Percentiles rank a stretch among this genome's conserved stretches.
These are phyloP conservation scores for Tichodroma muraria DNA, from an alignment of 2,113 vertebrate genomes.

Conservation along the genomic window DNA sequence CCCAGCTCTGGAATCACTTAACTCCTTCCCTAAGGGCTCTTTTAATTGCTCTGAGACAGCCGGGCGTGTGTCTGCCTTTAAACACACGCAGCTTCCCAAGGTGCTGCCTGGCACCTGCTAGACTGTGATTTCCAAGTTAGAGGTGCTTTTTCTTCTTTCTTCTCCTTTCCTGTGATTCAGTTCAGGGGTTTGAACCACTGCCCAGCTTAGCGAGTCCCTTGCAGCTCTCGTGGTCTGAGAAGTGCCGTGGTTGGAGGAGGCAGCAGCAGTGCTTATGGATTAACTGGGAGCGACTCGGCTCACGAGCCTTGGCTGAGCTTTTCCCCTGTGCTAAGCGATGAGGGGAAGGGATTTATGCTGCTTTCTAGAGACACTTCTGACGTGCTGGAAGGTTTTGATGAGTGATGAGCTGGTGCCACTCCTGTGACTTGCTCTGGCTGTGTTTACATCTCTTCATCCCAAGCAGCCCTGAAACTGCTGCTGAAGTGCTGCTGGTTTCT, in stretches of 20 bases:
- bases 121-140: background rate
- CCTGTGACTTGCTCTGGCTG: fast-evolving
- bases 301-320: background rate
- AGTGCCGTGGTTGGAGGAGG: background rate
- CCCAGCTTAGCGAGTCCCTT: background rate
- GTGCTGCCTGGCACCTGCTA: background rate
- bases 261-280: background rate
- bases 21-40: background rate
- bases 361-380: background rate
- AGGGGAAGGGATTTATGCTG: background rate
- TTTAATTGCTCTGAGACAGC: background rate
- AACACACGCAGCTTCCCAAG: fast-evolving
- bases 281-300: background rate
- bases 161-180: background rate
- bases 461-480: background rate
- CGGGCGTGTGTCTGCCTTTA: background rate
- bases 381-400: background rate
- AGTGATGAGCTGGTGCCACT: background rate
- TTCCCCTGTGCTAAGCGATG: background rate
- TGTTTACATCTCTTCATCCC: background rate
- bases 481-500: background rate
- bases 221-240: background rate
- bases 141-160: background rate
- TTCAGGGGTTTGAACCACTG: background rate
- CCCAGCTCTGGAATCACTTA: background rate